A percentile compares a stretch with the other conserved stretches of the same genome.
Evolutionary conservation across 2,797 vertebrate genomes (phyloP).

Genomic region (Threskiornis aethiopicus): DNA sequence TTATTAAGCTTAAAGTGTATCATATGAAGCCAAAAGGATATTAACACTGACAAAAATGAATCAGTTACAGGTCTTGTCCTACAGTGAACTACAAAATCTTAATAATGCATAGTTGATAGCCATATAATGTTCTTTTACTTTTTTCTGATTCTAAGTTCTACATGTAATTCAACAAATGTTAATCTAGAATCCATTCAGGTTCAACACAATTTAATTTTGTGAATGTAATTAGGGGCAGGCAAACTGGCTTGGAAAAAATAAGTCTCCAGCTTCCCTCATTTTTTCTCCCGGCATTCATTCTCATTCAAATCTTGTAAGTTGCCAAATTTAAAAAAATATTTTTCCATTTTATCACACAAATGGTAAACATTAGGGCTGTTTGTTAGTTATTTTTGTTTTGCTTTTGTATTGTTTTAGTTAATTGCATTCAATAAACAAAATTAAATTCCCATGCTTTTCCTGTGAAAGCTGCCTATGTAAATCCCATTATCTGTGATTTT

Average conservation of each 20-base stretch:
- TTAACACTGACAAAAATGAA: neutral
- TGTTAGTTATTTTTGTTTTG: neutral
- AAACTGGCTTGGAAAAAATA: neutral
- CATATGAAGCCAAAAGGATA: neutral
- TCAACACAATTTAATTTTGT: neutral
- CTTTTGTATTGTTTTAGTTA: neutral
- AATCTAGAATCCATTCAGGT: neutral
- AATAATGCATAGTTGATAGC: neutral
- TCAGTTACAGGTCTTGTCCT: neutral
- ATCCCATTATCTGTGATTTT: neutral
- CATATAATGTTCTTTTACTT: neutral
- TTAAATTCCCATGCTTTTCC: neutral
- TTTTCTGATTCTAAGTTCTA: neutral
- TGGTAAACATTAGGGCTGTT: accelerated
- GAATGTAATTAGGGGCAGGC: neutral
- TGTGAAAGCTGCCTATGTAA: neutral
- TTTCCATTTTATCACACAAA: neutral
- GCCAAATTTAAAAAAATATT: neutral
- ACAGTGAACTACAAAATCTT: neutral
- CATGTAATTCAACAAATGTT: neutral
- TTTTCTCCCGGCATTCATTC: neutral
- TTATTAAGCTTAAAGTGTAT: neutral
- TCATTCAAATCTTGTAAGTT: neutral
- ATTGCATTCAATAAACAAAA: neutral
- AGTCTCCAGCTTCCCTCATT: neutral